These are phyloP conservation scores for Mactra quadrangularis DNA, from an alignment of 1,140 invertebrate species.

Conservation along the genomic window DNA sequence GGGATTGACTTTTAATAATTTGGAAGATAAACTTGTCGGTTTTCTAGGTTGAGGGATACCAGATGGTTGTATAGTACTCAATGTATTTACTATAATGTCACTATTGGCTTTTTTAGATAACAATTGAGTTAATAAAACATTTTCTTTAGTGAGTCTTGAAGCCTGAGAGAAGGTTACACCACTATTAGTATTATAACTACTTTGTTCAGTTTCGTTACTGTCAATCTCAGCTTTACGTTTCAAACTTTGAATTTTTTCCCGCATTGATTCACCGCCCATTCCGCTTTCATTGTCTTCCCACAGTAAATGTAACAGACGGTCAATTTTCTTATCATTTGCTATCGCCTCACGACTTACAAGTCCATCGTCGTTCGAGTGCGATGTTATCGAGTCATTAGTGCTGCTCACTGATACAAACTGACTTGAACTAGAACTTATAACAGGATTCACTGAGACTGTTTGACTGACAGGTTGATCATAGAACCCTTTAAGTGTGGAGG, in stretches of 20 bases:
- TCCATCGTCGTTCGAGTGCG: neutral
- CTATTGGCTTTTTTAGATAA: constrained; percentile 91
- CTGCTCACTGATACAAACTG: neutral
- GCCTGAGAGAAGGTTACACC: constrained; percentile 11
- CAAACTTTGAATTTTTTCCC: constrained; percentile 27
- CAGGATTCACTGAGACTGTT: neutral
- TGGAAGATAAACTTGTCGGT: constrained; percentile 77
- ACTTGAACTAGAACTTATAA: neutral
- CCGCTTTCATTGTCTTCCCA: constrained; percentile 43
- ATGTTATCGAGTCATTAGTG: neutral
- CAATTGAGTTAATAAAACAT: constrained; percentile 93
- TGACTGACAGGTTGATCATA: neutral
- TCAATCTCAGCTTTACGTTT: constrained; percentile 50
- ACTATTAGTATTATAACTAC: constrained; percentile 1
- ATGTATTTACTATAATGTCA: constrained; percentile 85
- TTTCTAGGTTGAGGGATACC: constrained; percentile 77
- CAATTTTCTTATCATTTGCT: constrained; percentile 39
- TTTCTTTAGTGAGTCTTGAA: constrained; percentile 88
- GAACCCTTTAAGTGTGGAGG: constrained; percentile 36
- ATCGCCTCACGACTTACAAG: too few relatives aligned
- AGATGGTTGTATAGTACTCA: constrained; percentile 74
- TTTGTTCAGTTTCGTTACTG: constrained; percentile 19
- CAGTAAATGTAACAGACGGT: constrained; percentile 36
- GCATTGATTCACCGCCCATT: constrained; percentile 20
- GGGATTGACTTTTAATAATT: constrained; percentile 69